Evolutionary conservation across 92 coral and sea anemone genomes (phyloP).

Genomic region (Porites evermanni): DNA sequence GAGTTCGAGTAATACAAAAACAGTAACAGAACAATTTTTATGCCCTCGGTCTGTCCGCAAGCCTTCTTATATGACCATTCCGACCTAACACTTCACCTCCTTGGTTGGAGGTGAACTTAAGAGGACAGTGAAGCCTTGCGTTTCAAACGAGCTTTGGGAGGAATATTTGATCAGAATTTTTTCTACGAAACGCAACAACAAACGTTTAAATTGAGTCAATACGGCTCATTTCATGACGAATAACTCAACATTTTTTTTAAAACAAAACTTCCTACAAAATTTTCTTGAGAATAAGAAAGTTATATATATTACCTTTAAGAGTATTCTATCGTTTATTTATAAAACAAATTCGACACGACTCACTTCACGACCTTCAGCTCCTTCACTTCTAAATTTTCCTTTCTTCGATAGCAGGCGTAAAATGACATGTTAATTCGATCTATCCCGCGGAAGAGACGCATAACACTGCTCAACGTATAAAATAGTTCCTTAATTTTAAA

Average conservation of each 20-base stretch:
- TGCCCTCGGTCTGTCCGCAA: background rate
- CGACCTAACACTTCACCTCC: background rate
- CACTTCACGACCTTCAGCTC: background rate
- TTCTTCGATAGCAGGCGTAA: too few relatives aligned
- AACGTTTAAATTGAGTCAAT: conserved; percentile 11
- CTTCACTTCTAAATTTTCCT: background rate
- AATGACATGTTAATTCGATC: too few relatives aligned
- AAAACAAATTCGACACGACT: background rate
- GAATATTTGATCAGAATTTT: background rate
- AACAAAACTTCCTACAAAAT: background rate
- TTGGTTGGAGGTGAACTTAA: background rate
- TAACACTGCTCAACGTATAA: too few relatives aligned
- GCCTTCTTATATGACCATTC: background rate
- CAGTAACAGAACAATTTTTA: conserved; percentile 23
- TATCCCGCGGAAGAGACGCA: too few relatives aligned
- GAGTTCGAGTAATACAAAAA: background rate
- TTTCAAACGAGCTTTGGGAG: background rate
- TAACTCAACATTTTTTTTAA: conserved; percentile 7
- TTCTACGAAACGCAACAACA: background rate
- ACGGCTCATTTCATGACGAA: conserved; percentile 26
- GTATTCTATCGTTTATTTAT: background rate
- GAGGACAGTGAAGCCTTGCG: background rate
- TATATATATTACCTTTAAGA: conserved; percentile 19
- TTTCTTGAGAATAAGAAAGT: background rate
- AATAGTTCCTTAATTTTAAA: too few relatives aligned